Evolutionary conservation across 1,140 invertebrate genomes (phyloP), one percentile per base, ranked within the genome.

Genomic region (Drosophila bocki): DNA sequence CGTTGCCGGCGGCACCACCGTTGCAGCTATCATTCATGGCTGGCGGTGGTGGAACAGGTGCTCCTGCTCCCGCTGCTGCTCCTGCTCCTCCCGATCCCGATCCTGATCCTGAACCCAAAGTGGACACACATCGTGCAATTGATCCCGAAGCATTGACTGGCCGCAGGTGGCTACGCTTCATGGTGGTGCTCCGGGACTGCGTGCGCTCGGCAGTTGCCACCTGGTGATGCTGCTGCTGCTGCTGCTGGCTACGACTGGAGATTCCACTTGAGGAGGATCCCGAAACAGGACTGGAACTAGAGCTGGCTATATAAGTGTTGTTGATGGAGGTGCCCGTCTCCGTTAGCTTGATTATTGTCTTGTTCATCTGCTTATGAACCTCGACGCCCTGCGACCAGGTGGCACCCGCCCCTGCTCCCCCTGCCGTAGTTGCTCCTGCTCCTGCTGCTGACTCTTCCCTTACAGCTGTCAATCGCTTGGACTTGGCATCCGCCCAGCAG

Each of bases 311-410:
- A 58, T 69, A 83, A 12, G 85, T 79, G 45, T 78, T 79, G 33
- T 83, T 79, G n/a, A 96, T 96, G 3, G 94, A 95, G 26, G 95
- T 95, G 33, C 95, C 95, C 57, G 95, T 95, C 92, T 95, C 95
- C 8, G 95, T 94, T 69, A 96, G 92, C 93, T 95, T 95, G 42
- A 96, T 95, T 64, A 96, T 95, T 0, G 95, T 96, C 77, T 95
- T 94, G 91, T 95, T 95, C 58, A 94, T 93, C 54, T 94, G 93
- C 65, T 93, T 93, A 42, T 69, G 63, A 2, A 72, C 57, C 39
- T 59, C 70, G 1, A 72, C 51, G 13, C 54, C 54, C 56, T 51
- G 70, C 8, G 70, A 44, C 70, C 70, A 74, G 29, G 15, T 62
- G 13, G 39, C 5, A 12, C 94, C 47, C 8, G 7, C 39, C 42